A percentile compares a stretch with the other conserved stretches of the same genome.
Conservation (phyloP, 2,113 vertebrate species). For the Andinoacara biseriatus region DNA sequence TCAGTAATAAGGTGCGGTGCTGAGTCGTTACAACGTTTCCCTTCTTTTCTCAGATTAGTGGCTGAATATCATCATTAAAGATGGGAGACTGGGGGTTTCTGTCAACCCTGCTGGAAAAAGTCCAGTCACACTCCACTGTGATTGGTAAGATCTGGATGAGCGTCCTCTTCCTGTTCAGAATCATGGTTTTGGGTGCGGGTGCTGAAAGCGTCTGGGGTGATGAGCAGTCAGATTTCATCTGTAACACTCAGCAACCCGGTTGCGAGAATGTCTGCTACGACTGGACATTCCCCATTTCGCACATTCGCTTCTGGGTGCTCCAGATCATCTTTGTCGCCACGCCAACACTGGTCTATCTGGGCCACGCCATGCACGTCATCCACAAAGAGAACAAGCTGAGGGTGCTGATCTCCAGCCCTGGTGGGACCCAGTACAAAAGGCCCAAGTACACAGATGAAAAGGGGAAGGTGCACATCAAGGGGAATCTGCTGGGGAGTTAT, state of each 20-base stretch:
- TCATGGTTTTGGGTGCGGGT: constrained; percentile 83
- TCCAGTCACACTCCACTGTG: constrained; percentile 83
- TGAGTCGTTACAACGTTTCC: background rate
- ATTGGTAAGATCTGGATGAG: constrained; percentile 87
- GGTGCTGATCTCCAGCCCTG: constrained; percentile 64
- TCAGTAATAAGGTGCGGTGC: background rate
- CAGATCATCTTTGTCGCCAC: constrained; percentile 98
- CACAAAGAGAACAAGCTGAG: constrained; percentile 88
- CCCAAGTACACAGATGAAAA: constrained; percentile 84
- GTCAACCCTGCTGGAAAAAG: constrained; percentile 81
- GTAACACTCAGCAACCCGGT: constrained; percentile 85
- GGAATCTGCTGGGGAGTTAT: constrained; percentile 82
- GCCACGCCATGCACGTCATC: constrained; percentile 90
- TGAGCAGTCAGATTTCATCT: constrained; percentile 82
- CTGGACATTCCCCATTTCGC: constrained; percentile 84
- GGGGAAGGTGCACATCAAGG: constrained; percentile 80
- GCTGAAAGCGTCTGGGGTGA: constrained; percentile 85
- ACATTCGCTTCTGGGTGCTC: constrained; percentile 91
- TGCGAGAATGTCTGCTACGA: constrained; percentile 88
- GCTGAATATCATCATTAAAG: constrained; percentile 30
- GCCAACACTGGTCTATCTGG: constrained; percentile 92
- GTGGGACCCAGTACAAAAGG: constrained; percentile 13
- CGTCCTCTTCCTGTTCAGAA: constrained; percentile 85
- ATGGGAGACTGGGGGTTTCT: constrained; percentile 86
- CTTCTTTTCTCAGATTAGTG: constrained; percentile 28